Conservation (phyloP, 1,140 invertebrate genomes). For the Anastrepha ludens region DNA sequence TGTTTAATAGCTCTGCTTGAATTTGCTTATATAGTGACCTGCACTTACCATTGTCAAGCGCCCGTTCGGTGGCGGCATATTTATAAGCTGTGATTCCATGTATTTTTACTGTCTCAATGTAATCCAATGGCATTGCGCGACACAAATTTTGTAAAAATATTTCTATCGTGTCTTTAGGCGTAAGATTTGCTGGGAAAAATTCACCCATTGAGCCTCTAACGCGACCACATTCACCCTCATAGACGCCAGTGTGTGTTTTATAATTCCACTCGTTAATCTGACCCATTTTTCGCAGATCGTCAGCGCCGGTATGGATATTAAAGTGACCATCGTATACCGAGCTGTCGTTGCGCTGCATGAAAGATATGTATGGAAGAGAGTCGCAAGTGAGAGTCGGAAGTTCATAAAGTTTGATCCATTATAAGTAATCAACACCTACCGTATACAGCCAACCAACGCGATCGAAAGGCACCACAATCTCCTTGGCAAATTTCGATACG, state of each 20-base stretch:
- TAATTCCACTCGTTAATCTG: conserved; percentile 82
- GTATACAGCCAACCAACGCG: conserved; percentile 86
- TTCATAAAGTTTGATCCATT: not conserved
- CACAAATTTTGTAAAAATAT: conserved; percentile 83
- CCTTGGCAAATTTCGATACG: conserved; percentile 69
- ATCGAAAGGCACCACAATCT: conserved; percentile 78
- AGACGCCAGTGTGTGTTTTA: conserved; percentile 77
- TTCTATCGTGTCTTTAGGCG: conserved; percentile 77
- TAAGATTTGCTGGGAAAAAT: conserved; percentile 82
- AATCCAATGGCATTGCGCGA: conserved; percentile 78
- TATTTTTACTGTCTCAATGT: conserved; percentile 75
- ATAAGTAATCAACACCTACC: conserved; percentile 75
- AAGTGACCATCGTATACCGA: conserved; percentile 81
- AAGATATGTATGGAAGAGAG: not conserved
- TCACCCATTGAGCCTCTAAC: conserved; percentile 84
- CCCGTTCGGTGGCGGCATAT: conserved; percentile 76
- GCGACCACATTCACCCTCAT: conserved; percentile 76
- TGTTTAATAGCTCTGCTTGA: not conserved
- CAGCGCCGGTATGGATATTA: conserved; percentile 82
- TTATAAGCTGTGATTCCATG: conserved; percentile 78
- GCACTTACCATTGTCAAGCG: conserved; percentile 78
- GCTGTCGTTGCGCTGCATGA: conserved; percentile 82
- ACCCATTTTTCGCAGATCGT: conserved; percentile 79
- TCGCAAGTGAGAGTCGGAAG: no score
- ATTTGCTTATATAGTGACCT: not conserved